Conservation (phyloP, 2,797 vertebrate species). For the Etheostoma nigrum region DNA sequence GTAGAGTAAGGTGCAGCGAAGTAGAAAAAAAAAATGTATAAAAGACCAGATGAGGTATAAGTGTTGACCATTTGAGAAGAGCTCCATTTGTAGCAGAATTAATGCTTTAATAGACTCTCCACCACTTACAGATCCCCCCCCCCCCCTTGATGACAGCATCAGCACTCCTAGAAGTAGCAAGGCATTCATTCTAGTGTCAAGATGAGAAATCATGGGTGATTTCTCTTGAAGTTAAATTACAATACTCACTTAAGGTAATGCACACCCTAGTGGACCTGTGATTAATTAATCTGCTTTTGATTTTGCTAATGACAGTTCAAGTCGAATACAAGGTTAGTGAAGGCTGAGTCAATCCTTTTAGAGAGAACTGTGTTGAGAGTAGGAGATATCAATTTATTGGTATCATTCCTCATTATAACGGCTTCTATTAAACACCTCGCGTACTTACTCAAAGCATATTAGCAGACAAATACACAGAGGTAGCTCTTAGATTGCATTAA, state of each 20-base stretch:
- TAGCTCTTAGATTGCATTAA: constrained; percentile 29
- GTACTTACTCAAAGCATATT: constrained; percentile 53
- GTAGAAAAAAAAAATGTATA: constrained; percentile 23
- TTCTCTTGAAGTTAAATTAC: constrained; percentile 81
- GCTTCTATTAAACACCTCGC: constrained; percentile 62
- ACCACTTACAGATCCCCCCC: constrained; percentile 75
- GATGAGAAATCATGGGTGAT: constrained; percentile 73
- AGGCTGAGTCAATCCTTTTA: constrained; percentile 82
- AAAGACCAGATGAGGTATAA: constrained; percentile 52
- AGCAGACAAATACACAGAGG: constrained; percentile 39
- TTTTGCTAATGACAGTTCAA: constrained; percentile 80
- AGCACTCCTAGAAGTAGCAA: constrained; percentile 74
- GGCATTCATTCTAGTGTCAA: constrained; percentile 75
- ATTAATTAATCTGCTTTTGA: constrained; percentile 86
- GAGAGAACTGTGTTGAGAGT: constrained; percentile 57
- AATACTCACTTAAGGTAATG: constrained; percentile 85
- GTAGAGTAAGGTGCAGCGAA: constrained; percentile 3
- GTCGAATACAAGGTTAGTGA: constrained; percentile 82
- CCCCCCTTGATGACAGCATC: constrained; percentile 70
- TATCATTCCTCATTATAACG: constrained; percentile 76
- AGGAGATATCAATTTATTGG: constrained; percentile 77
- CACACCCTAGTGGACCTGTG: constrained; percentile 63
- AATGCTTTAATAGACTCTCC: constrained; percentile 76
- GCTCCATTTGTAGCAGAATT: constrained; percentile 70
- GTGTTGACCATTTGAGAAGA: constrained; percentile 63